These are phyloP conservation scores for Xanthorhoe spadicearia DNA, from an alignment of 2,888 invertebrate genomes.

Conservation along the genomic window DNA sequence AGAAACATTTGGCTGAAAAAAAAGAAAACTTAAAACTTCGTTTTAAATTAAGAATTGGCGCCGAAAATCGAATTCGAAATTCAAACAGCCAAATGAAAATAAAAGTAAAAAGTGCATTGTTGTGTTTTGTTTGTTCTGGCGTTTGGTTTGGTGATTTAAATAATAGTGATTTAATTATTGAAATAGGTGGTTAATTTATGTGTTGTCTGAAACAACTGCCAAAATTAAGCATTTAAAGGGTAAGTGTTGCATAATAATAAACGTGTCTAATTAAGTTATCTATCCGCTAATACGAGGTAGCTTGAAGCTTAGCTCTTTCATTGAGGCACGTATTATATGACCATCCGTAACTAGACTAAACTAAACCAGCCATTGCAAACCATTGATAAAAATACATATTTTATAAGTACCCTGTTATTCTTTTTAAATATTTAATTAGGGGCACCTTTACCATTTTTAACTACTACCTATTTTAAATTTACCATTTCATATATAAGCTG, in stretches of 20 bases:
- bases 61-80: conserved; percentile 15
- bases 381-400: no score
- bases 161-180: conserved; percentile 2
- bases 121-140: conserved; percentile 15
- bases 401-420: no score
- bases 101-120: neutral
- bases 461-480: no score
- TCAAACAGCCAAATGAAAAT: conserved; percentile 5
- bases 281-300: no score
- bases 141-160: conserved; percentile 1
- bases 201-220: conserved; percentile 46
- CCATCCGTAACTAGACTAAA: no score
- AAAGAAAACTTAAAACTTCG: neutral
- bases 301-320: no score
- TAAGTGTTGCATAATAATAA: conserved; percentile 49
- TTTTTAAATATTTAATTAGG: no score
- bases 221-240: conserved; percentile 75
- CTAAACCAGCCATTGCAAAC: no score
- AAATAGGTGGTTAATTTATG: neutral
- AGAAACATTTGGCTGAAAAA: conserved; percentile 10
- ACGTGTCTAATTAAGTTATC: neutral
- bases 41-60: conserved; percentile 20
- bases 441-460: no score
- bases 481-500: no score
- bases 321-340: no score